Evolutionary conservation across 37 sponge, comb jelly and placozoan genomes (phyloP).

Genomic region (Hormiphora californensis): DNA sequence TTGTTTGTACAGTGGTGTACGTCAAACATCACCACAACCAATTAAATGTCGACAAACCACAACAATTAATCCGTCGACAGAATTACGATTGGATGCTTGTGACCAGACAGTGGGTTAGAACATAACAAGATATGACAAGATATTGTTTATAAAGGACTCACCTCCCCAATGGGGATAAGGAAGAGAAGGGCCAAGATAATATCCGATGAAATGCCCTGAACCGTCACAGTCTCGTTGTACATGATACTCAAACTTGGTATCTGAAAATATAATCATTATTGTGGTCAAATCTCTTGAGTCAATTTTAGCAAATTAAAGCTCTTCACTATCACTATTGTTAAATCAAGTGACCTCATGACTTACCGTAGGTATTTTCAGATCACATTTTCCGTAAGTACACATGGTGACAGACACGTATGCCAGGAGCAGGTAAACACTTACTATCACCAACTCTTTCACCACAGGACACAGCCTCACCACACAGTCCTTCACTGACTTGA

Average conservation of each 20-base stretch:
- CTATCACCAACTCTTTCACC: not conserved
- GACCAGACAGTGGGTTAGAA: too few species aligned
- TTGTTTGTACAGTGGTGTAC: too few species aligned
- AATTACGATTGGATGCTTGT: too few species aligned
- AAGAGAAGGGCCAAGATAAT: not conserved
- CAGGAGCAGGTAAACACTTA: not conserved
- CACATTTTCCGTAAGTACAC: not conserved
- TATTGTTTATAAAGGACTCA: not conserved
- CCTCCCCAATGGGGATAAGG: slow-evolving; percentile 11
- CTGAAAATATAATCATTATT: too few species aligned
- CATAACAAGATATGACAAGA: not conserved
- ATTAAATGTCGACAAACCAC: too few species aligned
- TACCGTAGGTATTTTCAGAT: not conserved
- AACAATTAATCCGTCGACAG: too few species aligned
- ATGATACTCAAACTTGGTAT: not conserved
- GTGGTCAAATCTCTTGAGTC: too few species aligned
- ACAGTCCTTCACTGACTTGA: not conserved
- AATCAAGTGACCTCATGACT: not conserved
- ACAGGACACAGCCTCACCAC: not conserved
- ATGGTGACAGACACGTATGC: not conserved
- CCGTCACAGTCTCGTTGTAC: not conserved
- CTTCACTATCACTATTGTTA: too few species aligned
- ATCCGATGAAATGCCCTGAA: not conserved
- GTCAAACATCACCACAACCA: too few species aligned
- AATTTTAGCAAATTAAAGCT: too few species aligned